phyloP scores from a whole-genome alignment of 2,888 invertebrate genomes.

The Coenonympha glycerion region DNA sequence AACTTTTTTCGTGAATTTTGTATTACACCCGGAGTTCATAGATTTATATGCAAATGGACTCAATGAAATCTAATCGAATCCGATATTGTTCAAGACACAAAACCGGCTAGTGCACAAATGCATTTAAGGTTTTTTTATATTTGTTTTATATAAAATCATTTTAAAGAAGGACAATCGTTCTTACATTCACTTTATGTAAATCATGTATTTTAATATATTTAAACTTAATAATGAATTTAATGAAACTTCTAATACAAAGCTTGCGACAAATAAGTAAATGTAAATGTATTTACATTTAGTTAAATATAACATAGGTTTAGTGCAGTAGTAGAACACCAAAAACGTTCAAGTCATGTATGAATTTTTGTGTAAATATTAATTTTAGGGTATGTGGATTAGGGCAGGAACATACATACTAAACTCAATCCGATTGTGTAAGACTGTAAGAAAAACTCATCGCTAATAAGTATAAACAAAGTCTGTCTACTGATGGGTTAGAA shows the following conservation, averaged over 20 bases:
- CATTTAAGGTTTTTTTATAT: too few species aligned
- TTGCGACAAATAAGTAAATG: slow-evolving; percentile 6
- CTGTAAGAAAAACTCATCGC: too few species aligned
- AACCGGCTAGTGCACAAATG: too few species aligned
- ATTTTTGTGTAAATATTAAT: slow-evolving; percentile 28
- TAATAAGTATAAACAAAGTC: too few species aligned
- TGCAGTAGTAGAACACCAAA: slow-evolving; percentile 28
- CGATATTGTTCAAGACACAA: too few species aligned
- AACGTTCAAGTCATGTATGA: slow-evolving; percentile 23
- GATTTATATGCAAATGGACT: too few species aligned
- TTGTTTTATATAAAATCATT: too few species aligned
- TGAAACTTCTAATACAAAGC: slow-evolving; percentile 8
- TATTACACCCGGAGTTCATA: too few species aligned
- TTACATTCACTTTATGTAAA: background rate
- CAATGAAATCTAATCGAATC: too few species aligned
- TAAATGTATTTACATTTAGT: slow-evolving; percentile 14
- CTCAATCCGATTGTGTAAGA: background rate
- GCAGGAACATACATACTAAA: background rate
- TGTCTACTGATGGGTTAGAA: too few species aligned
- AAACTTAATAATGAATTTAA: slow-evolving; percentile 1
- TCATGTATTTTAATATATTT: background rate
- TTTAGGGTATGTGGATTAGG: slow-evolving; percentile 25
- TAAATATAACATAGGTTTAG: slow-evolving; percentile 9
- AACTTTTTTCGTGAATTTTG: too few species aligned
- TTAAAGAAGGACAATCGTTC: background rate